phyloP scores from a whole-genome alignment of 2,797 vertebrate species.

The Typhlichthys subterraneus region DNA sequence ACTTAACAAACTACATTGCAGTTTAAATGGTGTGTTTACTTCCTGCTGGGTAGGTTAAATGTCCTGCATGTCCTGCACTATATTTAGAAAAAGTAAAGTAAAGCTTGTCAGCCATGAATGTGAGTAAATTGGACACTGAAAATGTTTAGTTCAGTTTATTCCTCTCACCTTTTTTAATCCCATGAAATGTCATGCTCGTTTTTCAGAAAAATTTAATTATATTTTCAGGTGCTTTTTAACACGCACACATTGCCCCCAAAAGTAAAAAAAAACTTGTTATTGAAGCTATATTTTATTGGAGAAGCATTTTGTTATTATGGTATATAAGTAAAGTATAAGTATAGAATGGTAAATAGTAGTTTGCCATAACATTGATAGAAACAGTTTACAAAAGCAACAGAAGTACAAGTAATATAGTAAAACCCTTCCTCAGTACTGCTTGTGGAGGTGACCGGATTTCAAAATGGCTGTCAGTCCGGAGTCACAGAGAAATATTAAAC shows the following conservation, averaged over 20 bases:
- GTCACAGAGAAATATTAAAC: background rate
- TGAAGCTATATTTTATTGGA: slow-evolving; percentile 15
- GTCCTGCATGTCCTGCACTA: background rate
- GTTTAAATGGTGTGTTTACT: too few species aligned
- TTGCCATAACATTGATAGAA: too few species aligned
- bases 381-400: background rate
- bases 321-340: too few species aligned
- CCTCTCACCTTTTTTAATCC: background rate
- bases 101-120: background rate
- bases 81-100: background rate
- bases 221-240: slow-evolving; percentile 18
- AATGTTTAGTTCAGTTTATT: slow-evolving; percentile 2
- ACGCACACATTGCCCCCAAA: background rate
- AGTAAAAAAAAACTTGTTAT: too few species aligned
- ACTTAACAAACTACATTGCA: background rate
- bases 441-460: slow-evolving; percentile 5
- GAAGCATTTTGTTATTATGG: background rate
- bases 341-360: too few species aligned
- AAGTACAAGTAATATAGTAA: background rate
- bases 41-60: background rate
- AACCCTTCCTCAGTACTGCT: background rate
- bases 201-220: slow-evolving; percentile 6
- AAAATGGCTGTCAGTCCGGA: slow-evolving; percentile 1
- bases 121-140: background rate
- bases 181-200: slow-evolving; percentile 36